Evolutionary conservation across 2,888 invertebrate genomes (phyloP).

Genomic region (Atethmia centrago): DNA sequence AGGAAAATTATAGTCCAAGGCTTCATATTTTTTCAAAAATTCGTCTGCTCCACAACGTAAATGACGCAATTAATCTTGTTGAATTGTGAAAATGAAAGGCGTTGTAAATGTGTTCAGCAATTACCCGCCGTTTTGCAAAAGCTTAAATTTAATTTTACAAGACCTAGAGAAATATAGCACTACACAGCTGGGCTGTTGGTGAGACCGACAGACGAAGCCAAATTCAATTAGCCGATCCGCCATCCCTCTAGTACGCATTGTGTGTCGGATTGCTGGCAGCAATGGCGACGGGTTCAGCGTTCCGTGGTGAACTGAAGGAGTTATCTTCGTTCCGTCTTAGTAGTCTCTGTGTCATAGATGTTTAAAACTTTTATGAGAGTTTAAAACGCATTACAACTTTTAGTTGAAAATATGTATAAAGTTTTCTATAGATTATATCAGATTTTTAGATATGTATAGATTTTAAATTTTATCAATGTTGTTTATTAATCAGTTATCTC

Average conservation of each 20-base stretch:
- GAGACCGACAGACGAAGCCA: neutral
- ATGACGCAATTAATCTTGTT: neutral
- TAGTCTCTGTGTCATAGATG: too few species aligned
- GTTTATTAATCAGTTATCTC: neutral
- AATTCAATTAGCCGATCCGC: slow-evolving; percentile 39
- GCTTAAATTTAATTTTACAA: slow-evolving; percentile 6
- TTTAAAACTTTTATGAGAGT: neutral
- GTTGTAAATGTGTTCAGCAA: neutral
- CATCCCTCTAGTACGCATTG: slow-evolving; percentile 6
- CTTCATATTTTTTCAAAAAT: neutral
- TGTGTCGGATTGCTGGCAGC: neutral
- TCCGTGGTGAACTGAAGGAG: neutral
- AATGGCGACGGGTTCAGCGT: neutral
- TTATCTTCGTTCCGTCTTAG: too few species aligned
- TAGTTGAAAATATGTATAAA: neutral
- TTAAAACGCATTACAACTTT: too few species aligned
- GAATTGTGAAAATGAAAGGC: neutral
- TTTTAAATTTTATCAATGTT: neutral
- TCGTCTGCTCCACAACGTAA: neutral
- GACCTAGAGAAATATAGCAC: neutral
- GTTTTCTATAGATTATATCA: neutral
- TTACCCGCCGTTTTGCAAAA: too few species aligned
- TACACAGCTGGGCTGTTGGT: slow-evolving; percentile 4
- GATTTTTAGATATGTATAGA: neutral
- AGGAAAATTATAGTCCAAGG: neutral